Evolutionary conservation across 2,797 vertebrate genomes (phyloP).

Genomic region (Enteromius mattozi): DNA sequence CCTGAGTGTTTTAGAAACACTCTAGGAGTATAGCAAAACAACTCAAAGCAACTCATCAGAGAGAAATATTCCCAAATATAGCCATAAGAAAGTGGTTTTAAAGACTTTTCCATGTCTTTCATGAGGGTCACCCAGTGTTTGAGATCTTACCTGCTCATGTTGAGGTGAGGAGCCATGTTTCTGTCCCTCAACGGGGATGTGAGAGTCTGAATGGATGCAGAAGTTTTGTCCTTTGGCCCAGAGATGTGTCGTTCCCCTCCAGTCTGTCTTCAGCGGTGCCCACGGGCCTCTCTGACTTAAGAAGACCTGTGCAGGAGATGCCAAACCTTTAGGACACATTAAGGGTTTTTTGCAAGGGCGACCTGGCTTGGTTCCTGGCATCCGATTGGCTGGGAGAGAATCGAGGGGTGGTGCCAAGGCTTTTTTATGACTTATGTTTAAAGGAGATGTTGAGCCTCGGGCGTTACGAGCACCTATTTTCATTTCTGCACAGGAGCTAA

Average conservation of each 20-base stretch:
- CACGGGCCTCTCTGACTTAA: slow-evolving; percentile 73
- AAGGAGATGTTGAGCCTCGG: slow-evolving; percentile 69
- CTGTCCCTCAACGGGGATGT: slow-evolving; percentile 38
- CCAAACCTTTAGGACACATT: slow-evolving; percentile 73
- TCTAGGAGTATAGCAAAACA: neutral
- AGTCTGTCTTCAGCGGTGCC: slow-evolving; percentile 68
- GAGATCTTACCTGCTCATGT: slow-evolving; percentile 73
- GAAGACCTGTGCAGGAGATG: slow-evolving; percentile 62
- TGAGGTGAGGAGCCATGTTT: slow-evolving; percentile 69
- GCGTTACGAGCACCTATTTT: slow-evolving; percentile 57
- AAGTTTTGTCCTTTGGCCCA: slow-evolving; percentile 31
- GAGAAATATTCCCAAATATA: neutral
- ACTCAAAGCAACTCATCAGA: neutral
- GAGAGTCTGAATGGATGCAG: slow-evolving; percentile 28
- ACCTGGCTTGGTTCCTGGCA: slow-evolving; percentile 51
- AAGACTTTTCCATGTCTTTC: neutral
- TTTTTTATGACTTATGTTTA: slow-evolving; percentile 81
- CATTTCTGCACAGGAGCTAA: slow-evolving; percentile 69
- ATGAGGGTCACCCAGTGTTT: neutral
- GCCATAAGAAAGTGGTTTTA: neutral
- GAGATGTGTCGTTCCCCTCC: slow-evolving; percentile 59
- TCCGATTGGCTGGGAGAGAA: slow-evolving; percentile 75
- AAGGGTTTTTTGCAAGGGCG: slow-evolving; percentile 65
- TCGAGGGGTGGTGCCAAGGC: slow-evolving; percentile 72
- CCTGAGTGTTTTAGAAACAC: neutral